Conservation (phyloP, 2,888 invertebrate species). For the Liodrosophila aerea region DNA sequence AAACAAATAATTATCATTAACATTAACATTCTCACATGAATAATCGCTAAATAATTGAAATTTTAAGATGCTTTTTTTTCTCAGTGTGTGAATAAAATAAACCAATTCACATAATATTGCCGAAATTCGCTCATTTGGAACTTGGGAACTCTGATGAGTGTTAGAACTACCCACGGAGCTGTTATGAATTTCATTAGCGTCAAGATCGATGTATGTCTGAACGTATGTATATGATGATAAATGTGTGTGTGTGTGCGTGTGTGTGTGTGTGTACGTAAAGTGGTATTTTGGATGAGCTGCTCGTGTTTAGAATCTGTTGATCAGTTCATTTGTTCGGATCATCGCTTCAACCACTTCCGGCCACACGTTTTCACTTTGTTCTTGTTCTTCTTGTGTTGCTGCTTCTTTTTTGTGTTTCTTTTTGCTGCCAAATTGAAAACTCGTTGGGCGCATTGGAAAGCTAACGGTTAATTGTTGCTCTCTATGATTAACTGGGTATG, state of each 20-base stretch:
- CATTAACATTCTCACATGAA: too few relatives aligned
- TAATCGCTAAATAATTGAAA: too few relatives aligned
- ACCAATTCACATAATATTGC: too few relatives aligned
- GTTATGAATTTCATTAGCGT: constrained; percentile 33
- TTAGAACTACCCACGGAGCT: constrained; percentile 5
- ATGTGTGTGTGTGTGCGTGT: too few relatives aligned
- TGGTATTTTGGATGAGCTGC: constrained; percentile 1
- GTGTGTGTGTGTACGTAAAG: too few relatives aligned
- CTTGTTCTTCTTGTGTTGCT: constrained; percentile 3
- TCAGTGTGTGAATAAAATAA: too few relatives aligned
- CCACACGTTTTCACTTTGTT: constrained; percentile 8
- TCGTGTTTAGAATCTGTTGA: constrained; percentile 16
- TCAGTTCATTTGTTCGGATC: constrained; percentile 7
- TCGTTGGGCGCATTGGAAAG: constrained; percentile 55
- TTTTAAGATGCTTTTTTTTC: too few relatives aligned
- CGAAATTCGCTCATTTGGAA: too few relatives aligned
- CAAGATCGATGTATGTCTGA: constrained; percentile 8
- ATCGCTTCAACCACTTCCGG: constrained; percentile 25
- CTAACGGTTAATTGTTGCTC: constrained; percentile 61
- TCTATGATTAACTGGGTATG: constrained; percentile 52
- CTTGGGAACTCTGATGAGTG: constrained; percentile 4
- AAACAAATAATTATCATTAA: too few relatives aligned
- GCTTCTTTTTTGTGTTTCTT: constrained; percentile 1
- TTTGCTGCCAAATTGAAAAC: constrained; percentile 46
- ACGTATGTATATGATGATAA: too few relatives aligned